phyloP scores from a whole-genome alignment of 2,797 vertebrate genomes.

The Pogonophryne albipinna region DNA sequence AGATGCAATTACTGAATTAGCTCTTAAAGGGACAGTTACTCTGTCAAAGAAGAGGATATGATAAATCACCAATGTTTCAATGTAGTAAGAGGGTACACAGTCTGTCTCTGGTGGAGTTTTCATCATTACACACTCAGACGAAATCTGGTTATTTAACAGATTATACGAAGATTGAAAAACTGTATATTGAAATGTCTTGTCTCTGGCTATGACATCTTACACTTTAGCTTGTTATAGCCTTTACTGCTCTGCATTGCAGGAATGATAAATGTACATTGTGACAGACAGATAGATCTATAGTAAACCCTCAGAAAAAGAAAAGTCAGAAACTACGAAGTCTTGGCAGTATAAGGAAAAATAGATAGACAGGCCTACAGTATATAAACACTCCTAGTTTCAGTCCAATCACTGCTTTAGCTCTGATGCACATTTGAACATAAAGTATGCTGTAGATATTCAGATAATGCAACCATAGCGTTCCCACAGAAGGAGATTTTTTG shows the following conservation, averaged over 20 bases:
- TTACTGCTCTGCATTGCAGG: background rate
- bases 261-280: slow-evolving; percentile 1
- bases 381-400: background rate
- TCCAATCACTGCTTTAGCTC: background rate
- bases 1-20: slow-evolving; percentile 77
- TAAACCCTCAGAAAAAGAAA: background rate
- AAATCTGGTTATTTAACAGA: slow-evolving; percentile 1
- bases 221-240: background rate
- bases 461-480: background rate
- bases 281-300: background rate
- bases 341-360: background rate
- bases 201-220: background rate
- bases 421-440: background rate
- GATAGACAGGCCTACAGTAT: background rate
- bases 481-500: slow-evolving; percentile 3
- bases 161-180: background rate
- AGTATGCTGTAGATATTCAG: background rate
- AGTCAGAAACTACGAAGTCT: no score
- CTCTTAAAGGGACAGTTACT: slow-evolving; percentile 64
- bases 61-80: slow-evolving; percentile 56
- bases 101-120: background rate
- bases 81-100: slow-evolving; percentile 10
- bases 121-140: background rate
- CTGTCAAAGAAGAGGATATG: slow-evolving; percentile 35
- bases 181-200: background rate